Base-by-base conservation (phyloP, 2,797 vertebrate genomes). In the Chromis chromis region DNA sequence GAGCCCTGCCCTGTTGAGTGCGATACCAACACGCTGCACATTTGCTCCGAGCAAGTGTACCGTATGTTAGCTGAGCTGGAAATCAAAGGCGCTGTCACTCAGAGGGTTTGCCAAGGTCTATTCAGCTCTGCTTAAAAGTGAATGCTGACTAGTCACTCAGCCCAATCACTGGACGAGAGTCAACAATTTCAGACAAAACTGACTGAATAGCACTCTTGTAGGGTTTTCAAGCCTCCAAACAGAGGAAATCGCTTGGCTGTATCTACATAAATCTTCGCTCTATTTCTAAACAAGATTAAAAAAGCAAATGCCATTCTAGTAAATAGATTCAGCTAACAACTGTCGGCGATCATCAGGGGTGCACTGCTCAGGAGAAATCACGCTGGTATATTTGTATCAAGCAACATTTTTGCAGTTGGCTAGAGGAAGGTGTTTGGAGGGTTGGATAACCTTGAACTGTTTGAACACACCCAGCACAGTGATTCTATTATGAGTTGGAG, bases 401-500 rank as follows among this genome's bases (percentile, higher is more conserved):
- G 55, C 53, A 70, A 67, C 60, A 64, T 50, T 73, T 83, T 66
- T 66, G 74, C 65, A 79, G 74, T 82, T 83, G 80, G 78, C 70
- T 46, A 52, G 50, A 74, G 68, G 78, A 84, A 77, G 68, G 83
- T 79, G 83, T 88, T 83, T 69, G 62, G 59, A 78, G 64, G 64
- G 57, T 66, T 19, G 79, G 58, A 74, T 79, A 79, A 78, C 84
- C 90, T 84, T 88, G 82, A 90, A 84, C 82, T 70, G 76, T 78
- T 83, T 74, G 68, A 86, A 78, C 73, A 79, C 62, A 83, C 67
- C 79, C 70, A 72, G 84, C 81, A 86, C 81, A 87, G 85, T 75
- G 85, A 83, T 87, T 87, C 86, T 83, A 86, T 91, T 90, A 82
- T 85, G 83, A 79, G 78, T 78, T 74, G 75, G 84, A 87, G 82